Evolutionary conservation across 53 echinoderm and acorn worm genomes (phyloP), one percentile per base, ranked within the genome.

Genomic region (Stichopus horrens): DNA sequence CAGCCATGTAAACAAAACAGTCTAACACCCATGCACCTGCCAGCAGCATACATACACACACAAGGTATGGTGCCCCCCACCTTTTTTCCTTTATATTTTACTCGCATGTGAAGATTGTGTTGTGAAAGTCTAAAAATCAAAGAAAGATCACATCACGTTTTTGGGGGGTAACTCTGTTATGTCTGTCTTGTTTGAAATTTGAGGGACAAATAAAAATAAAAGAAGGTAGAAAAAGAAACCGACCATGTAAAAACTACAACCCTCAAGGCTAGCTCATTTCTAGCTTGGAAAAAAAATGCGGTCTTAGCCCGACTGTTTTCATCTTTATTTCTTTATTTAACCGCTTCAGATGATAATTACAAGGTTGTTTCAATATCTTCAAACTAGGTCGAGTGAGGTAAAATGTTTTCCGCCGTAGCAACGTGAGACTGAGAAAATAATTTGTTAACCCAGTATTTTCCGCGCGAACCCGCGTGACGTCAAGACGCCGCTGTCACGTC

Each of bases 311-410:
- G 71, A 19, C 71, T 19, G 13, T 68, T 75, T 56, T 21, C 56
- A 58, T 51, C 56, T 56, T 80, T 80, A 55, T 18, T 57, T 53
- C 20, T 80, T 58, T 58, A 80, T 16, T 80, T 57, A 55, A 5
- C 19, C 80, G 80, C 80, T 57, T 80, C 56, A 23, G 23, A 58
- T 80, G 80, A 79, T 80, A 80, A 80, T 80, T 80, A 55, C 80
- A 80, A 80, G 80, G 80, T 80, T 80, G 58, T 80, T 57, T 80
- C 57, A 57, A 80, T 80, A 57, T 80, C 56, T 80, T 53, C 19
- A 9, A 80, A 80, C 56, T 58, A 80, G 80, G 80, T 80, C 80
- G 80, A 80, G 56, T 80, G 80, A 55, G 80, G 71, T 68, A 68
- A 68, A 37, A 68, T 68, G 18, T 68, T 68, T 68, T 16, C 71